Evolutionary conservation across 2,797 vertebrate species (phyloP).

Genomic region (Chelidonichthys spinosus): DNA sequence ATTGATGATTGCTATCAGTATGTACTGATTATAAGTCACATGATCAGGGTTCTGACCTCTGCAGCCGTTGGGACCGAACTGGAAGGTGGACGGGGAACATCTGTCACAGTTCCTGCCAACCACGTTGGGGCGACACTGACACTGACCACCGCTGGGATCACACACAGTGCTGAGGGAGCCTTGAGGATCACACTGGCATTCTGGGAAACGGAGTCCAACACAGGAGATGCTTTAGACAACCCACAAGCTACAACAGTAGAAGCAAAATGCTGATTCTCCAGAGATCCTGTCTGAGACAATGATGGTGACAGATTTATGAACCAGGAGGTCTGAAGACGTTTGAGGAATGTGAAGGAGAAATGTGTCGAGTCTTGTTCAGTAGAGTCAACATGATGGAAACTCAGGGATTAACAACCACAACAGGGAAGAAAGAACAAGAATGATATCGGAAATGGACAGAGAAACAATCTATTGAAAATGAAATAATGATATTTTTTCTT

Average conservation of each 20-base stretch:
- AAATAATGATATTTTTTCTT: too few species aligned
- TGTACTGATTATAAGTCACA: background rate
- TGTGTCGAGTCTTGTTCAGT: slow-evolving; percentile 27
- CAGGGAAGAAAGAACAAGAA: background rate
- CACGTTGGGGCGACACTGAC: slow-evolving; percentile 92
- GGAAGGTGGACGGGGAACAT: slow-evolving; percentile 92
- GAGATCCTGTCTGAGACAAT: background rate
- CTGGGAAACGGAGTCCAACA: slow-evolving; percentile 76
- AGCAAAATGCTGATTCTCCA: background rate
- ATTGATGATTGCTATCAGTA: background rate
- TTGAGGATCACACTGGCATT: slow-evolving; percentile 94
- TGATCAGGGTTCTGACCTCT: slow-evolving; percentile 73
- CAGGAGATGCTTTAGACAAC: background rate
- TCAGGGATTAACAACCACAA: background rate
- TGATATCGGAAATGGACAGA: background rate
- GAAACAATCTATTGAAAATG: too few species aligned
- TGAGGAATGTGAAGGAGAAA: slow-evolving; percentile 32
- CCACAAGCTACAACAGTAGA: background rate
- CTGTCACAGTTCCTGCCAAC: slow-evolving; percentile 91
- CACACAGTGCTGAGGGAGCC: slow-evolving; percentile 95
- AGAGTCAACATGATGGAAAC: background rate
- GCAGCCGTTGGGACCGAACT: slow-evolving; percentile 94
- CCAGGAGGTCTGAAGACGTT: background rate
- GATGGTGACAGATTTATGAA: slow-evolving; percentile 33
- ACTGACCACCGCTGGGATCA: slow-evolving; percentile 93